Base-by-base conservation (phyloP, 2,113 vertebrate genomes). In the Egretta garzetta region DNA sequence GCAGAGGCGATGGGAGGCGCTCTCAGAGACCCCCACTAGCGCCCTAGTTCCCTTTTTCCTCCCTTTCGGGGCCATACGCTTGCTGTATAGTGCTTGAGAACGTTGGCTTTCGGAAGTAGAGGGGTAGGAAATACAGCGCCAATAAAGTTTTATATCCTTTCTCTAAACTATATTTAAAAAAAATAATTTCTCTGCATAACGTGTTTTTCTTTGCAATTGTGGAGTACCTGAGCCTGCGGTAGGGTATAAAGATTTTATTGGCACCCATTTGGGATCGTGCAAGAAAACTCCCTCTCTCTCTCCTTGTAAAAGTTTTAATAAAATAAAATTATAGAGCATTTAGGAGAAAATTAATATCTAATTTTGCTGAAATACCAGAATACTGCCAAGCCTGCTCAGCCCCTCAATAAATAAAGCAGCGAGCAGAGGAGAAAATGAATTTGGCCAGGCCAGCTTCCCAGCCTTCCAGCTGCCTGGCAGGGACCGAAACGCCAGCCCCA, bases 241-340 rank as follows among this genome's bases (percentile, higher is more conserved):
- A 64, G 75, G 52, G 71, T 66, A 47, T 74, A 70, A 88, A 83
- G 88, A 49, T 92, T 97, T 94, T 96, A 93, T 8, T 77, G 81
- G 92, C 52, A 41, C 50, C 77, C 74, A 21, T 76, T 88, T 67
- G 63, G 55, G 55, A 88, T 39, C 59, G 67, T 49, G 75, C 60
- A 91, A 79, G 41, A 60, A 85, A 70, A 22, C 6, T n/a, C 47
- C 9, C 73, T 66, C 71, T 18, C 70, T 18, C 23, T 23, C 39
- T 32, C 59, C 79, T 90, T 67, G 88, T 96, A 96, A 96, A 97
- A 83, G 18, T 86, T 94, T 92, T 86, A 92, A 97, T 97, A 94
- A 92, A 93, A 93, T 88, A 59, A 91, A 88, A 94, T 93, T 71
- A 83, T 24, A 73, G 79, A 80, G 70, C 67, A 20, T 88, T 96